Conservation (phyloP, 2,797 vertebrate genomes). For the Ctenochaetus hawaiiensis region DNA sequence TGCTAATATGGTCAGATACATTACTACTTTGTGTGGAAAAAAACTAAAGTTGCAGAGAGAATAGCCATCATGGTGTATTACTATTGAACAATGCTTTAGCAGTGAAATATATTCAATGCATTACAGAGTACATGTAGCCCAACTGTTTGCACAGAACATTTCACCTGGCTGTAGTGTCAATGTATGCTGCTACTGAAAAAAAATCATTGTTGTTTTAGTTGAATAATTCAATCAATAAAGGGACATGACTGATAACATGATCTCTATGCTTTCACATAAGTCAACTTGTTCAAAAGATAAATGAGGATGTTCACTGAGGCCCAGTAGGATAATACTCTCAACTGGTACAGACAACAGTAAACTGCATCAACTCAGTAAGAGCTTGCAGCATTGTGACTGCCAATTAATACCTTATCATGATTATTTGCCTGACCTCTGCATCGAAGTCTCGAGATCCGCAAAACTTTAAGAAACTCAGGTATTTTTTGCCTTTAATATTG, state of each 20-base stretch:
- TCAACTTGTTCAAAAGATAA: neutral
- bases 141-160: neutral
- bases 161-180: neutral
- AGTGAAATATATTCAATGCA: neutral
- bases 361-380: neutral
- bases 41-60: neutral
- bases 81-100: neutral
- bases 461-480: neutral
- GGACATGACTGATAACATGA: neutral
- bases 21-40: neutral
- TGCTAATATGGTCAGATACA: neutral
- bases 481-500: neutral
- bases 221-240: conserved; percentile 21
- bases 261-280: neutral
- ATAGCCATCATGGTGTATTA: neutral
- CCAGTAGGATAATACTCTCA: neutral
- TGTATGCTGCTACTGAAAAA: neutral
- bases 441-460: neutral
- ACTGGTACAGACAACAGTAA: neutral
- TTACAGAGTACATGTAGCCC: neutral
- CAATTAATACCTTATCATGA: no score
- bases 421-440: neutral
- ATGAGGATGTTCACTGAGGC: neutral
- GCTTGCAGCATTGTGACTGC: no score
- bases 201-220: conserved; percentile 6